phyloP scores from a whole-genome alignment of 37 sponge, comb jelly and placozoan genomes.

The Spongilla lacustris region DNA sequence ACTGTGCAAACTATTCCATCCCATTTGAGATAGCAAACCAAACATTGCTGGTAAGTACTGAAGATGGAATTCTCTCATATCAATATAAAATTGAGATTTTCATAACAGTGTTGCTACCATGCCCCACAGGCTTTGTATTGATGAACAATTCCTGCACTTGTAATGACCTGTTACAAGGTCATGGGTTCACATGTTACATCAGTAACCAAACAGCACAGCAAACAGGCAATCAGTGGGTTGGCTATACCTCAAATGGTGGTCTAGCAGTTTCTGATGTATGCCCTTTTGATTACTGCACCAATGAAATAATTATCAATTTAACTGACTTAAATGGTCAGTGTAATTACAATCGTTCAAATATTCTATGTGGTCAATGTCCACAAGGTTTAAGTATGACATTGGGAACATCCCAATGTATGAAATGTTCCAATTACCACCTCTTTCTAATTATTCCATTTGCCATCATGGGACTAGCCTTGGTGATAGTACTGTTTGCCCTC shows the following conservation, averaged over 20 bases:
- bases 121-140: conserved; percentile 13
- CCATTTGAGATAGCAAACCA: neutral
- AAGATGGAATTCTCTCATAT: neutral
- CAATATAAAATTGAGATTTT: neutral
- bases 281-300: conserved; percentile 31
- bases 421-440: conserved; percentile 25
- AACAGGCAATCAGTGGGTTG: conserved; percentile 10
- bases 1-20: neutral
- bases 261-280: neutral
- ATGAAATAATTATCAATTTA: neutral
- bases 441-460: conserved; percentile 6
- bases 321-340: conserved; percentile 21
- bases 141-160: neutral
- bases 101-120: conserved; percentile 3
- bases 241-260: neutral
- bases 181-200: neutral
- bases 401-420: neutral
- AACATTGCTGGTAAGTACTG: neutral
- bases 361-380: conserved; percentile 39
- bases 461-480: conserved; percentile 14
- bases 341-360: conserved; percentile 1
- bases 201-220: neutral
- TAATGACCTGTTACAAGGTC: neutral
- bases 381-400: conserved; percentile 16
- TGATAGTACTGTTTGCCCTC: conserved; percentile 5